Percentiles rank a stretch among this genome's conserved stretches.
phyloP scores from a whole-genome alignment of 2,113 vertebrate species.

The Orthonyx spaldingii region DNA sequence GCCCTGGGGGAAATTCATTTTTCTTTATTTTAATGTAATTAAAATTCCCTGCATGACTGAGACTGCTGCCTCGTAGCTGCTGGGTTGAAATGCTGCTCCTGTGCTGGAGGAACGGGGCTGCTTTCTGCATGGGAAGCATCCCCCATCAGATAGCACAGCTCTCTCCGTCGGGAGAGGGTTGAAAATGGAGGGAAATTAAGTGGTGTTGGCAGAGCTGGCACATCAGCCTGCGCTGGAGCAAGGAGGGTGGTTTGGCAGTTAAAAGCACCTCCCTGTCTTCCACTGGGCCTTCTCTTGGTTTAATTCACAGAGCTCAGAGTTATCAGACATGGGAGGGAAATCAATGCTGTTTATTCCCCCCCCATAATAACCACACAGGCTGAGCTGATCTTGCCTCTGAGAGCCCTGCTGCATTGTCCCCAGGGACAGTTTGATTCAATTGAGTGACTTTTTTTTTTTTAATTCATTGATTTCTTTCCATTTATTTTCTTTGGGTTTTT shows the following conservation, averaged over 20 bases:
- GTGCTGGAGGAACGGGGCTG: background rate
- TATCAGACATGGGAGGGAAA: constrained; percentile 37
- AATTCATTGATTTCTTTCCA: background rate
- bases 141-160: background rate
- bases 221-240: background rate
- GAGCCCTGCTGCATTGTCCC: background rate
- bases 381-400: background rate
- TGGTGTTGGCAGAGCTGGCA: background rate
- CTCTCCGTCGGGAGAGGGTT: background rate
- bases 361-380: background rate
- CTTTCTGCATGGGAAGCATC: background rate
- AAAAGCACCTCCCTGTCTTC: constrained; percentile 5
- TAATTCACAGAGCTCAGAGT: constrained; percentile 60
- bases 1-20: background rate
- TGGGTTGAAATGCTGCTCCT: background rate
- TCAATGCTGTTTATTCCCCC: background rate
- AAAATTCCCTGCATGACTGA: background rate
- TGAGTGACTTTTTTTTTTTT: background rate
- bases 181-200: background rate
- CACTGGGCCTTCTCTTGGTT: constrained; percentile 15
- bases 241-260: background rate
- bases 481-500: background rate
- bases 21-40: constrained; percentile 28
- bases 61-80: background rate
- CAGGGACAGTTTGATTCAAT: background rate